These are phyloP conservation scores for Meta bourneti DNA, from an alignment of 2,888 invertebrate genomes.

Conservation along the genomic window DNA sequence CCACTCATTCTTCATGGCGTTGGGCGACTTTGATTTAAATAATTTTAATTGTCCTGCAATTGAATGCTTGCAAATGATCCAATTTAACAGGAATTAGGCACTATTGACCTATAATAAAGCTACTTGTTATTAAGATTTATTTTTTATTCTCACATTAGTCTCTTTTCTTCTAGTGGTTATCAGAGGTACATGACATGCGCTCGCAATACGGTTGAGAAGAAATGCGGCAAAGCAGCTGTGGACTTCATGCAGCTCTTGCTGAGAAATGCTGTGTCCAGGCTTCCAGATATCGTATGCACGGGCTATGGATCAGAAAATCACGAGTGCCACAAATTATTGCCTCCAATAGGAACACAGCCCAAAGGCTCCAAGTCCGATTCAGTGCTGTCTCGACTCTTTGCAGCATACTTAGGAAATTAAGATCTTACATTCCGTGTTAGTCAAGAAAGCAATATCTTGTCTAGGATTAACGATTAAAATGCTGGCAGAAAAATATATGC, in stretches of 20 bases:
- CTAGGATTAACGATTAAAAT: not conserved
- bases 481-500: not conserved
- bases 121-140: no score
- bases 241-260: conserved; percentile 78
- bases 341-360: conserved; percentile 76
- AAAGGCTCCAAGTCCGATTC: conserved; percentile 76
- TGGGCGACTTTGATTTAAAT: no score
- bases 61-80: no score
- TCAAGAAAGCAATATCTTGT: not conserved
- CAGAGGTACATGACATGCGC: conserved; percentile 77
- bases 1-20: no score
- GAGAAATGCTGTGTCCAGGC: conserved; percentile 77
- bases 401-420: conserved; percentile 77
- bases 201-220: conserved; percentile 77
- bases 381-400: conserved; percentile 77
- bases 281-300: conserved; percentile 78
- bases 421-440: not conserved
- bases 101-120: no score
- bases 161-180: conserved; percentile 57
- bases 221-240: conserved; percentile 78
- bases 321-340: conserved; percentile 77
- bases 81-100: no score
- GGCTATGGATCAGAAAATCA: conserved; percentile 77
- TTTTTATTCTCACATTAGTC: not conserved
- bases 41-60: no score